Percentiles rank a stretch among this genome's conserved stretches.
Evolutionary conservation across 2,113 vertebrate genomes (phyloP).

Genomic region (Rhizomys pruinosus): DNA sequence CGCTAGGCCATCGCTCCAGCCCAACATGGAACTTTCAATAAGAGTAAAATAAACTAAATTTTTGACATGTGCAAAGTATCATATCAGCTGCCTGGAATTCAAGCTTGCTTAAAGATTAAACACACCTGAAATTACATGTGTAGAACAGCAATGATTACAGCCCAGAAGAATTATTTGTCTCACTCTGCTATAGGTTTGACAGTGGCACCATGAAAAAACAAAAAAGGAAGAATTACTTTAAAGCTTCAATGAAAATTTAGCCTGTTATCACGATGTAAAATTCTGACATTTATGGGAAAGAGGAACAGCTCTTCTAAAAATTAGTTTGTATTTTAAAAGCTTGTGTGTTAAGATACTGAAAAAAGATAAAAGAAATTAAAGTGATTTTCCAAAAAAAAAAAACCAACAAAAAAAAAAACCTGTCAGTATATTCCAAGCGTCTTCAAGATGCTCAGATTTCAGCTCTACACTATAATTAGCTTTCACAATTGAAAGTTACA

Average conservation of each 20-base stretch:
- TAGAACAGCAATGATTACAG: slow-evolving; percentile 26
- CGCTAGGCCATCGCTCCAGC: too few relatives aligned
- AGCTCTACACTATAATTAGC: slow-evolving; percentile 56
- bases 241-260: slow-evolving; percentile 51
- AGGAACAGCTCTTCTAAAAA: slow-evolving; percentile 67
- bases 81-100: slow-evolving; percentile 1
- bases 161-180: slow-evolving; percentile 20
- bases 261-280: slow-evolving; percentile 26
- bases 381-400: slow-evolving; percentile 74
- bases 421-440: slow-evolving; percentile 51
- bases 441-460: slow-evolving; percentile 46
- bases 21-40: background rate
- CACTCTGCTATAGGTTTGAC: slow-evolving; percentile 45
- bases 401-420: too few relatives aligned
- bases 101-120: background rate
- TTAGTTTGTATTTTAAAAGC: slow-evolving; percentile 72
- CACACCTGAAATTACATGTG: slow-evolving; percentile 24
- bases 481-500: slow-evolving; percentile 63
- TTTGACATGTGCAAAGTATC: background rate
- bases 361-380: slow-evolving; percentile 74
- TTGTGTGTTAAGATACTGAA: slow-evolving; percentile 63
- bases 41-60: slow-evolving; percentile 44
- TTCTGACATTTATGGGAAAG: slow-evolving; percentile 49
- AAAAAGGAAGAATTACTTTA: slow-evolving; percentile 48
- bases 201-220: slow-evolving; percentile 30